Evolutionary conservation across 2,888 invertebrate species (phyloP).

Genomic region (Papilio protenor): DNA sequence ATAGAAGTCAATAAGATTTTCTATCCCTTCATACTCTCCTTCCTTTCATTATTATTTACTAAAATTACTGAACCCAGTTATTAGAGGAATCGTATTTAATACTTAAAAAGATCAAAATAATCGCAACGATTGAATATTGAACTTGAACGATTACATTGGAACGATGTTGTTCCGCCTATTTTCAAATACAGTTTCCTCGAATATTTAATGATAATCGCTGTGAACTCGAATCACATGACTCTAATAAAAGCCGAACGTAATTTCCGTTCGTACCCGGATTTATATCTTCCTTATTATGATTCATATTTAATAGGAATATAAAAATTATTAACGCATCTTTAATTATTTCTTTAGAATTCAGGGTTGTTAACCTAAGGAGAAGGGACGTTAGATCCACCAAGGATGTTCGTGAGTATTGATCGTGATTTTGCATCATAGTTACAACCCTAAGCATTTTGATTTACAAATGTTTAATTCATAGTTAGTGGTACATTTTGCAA

Average conservation of each 20-base stretch:
- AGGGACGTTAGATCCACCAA: constrained; percentile 71
- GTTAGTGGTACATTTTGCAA: background rate
- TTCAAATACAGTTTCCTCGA: constrained; percentile 27
- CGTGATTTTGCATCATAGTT: constrained; percentile 68
- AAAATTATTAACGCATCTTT: constrained; percentile 31
- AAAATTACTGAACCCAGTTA: background rate
- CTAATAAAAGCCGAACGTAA: constrained; percentile 30
- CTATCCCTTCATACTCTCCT: background rate
- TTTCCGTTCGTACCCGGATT: constrained; percentile 37
- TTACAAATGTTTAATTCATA: constrained; percentile 46
- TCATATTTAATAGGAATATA: constrained; percentile 28
- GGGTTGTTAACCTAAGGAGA: constrained; percentile 73
- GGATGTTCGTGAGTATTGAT: constrained; percentile 73
- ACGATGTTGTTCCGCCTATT: constrained; percentile 23
- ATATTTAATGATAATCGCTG: constrained; percentile 31
- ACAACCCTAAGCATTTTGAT: constrained; percentile 58
- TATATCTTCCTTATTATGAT: constrained; percentile 31
- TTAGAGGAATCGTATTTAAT: background rate
- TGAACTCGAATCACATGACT: constrained; percentile 32
- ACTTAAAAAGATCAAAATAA: background rate
- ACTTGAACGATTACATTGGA: background rate
- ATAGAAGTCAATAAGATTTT: background rate
- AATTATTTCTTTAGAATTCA: constrained; percentile 54
- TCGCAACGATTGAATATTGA: background rate
- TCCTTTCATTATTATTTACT: too few relatives aligned